Conservation (phyloP, 2,113 vertebrate genomes). For the Forbesichthys agassizii region DNA sequence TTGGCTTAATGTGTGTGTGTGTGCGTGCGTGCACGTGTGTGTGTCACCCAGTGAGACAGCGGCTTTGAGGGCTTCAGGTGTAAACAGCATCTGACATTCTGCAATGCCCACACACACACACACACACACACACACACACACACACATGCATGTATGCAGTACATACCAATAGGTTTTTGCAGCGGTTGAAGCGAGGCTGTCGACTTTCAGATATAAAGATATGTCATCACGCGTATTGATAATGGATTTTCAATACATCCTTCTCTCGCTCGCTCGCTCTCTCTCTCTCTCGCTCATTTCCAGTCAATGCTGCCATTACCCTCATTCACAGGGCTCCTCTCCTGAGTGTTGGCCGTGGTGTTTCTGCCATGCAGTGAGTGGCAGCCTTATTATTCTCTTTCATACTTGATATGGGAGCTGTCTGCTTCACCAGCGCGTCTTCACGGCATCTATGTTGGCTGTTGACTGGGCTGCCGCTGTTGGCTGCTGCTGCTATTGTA, state of each 20-base stretch:
- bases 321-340: slow-evolving; percentile 10
- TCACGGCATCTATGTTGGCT: no score
- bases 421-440: slow-evolving; percentile 25
- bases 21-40: slow-evolving; percentile 16
- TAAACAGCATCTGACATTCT: slow-evolving; percentile 54
- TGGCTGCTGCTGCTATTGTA: background rate
- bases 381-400: slow-evolving; percentile 68
- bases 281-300: background rate
- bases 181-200: background rate
- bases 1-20: slow-evolving; percentile 50
- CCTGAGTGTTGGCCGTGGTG: slow-evolving; percentile 16
- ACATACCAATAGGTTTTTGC: background rate
- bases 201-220: slow-evolving; percentile 27
- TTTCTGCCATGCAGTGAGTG: slow-evolving; percentile 36
- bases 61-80: slow-evolving; percentile 35
- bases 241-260: slow-evolving; percentile 43
- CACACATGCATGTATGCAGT: background rate
- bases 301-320: background rate
- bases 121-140: slow-evolving; percentile 17
- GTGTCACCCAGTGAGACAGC: background rate
- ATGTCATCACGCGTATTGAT: slow-evolving; percentile 35
- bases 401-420: slow-evolving; percentile 64
- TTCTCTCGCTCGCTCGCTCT: background rate
- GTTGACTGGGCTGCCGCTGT: no score
- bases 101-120: slow-evolving; percentile 50